phyloP scores from a whole-genome alignment of 2,113 vertebrate species.

The Hiodon alosoides region DNA sequence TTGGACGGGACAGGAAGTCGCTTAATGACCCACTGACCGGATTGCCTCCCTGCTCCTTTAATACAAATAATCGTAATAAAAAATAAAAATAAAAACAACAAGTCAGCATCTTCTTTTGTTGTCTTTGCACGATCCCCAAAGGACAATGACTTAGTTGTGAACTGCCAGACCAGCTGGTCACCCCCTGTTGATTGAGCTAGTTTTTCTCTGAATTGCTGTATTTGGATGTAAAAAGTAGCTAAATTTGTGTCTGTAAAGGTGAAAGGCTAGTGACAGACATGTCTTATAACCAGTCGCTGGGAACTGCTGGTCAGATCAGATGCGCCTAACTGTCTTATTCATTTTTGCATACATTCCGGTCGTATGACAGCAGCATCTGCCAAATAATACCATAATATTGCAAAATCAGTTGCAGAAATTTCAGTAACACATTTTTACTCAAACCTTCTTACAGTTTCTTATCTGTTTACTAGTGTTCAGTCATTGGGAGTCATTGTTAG shows the following conservation, averaged over 20 bases:
- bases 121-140: constrained; percentile 2
- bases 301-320: not conserved
- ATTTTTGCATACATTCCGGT: too few relatives aligned
- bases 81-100: not conserved
- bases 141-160: not conserved
- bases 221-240: constrained; percentile 4
- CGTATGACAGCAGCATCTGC: too few relatives aligned
- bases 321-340: not conserved
- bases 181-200: not conserved
- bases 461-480: not conserved
- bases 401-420: too few relatives aligned
- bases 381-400: too few relatives aligned
- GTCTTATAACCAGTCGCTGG: constrained; percentile 4
- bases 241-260: not conserved
- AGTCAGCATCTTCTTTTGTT: constrained; percentile 4
- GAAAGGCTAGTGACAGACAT: not conserved
- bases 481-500: not conserved
- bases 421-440: too few relatives aligned
- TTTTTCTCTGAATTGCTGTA: not conserved
- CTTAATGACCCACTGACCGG: constrained; percentile 18
- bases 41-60: not conserved
- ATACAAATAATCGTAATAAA: constrained; percentile 13
- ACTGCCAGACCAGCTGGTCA: not conserved
- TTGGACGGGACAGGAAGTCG: not conserved
- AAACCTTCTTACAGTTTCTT: too few relatives aligned